phyloP scores from a whole-genome alignment of 2,113 vertebrate species.

The Cheilinus undulatus region DNA sequence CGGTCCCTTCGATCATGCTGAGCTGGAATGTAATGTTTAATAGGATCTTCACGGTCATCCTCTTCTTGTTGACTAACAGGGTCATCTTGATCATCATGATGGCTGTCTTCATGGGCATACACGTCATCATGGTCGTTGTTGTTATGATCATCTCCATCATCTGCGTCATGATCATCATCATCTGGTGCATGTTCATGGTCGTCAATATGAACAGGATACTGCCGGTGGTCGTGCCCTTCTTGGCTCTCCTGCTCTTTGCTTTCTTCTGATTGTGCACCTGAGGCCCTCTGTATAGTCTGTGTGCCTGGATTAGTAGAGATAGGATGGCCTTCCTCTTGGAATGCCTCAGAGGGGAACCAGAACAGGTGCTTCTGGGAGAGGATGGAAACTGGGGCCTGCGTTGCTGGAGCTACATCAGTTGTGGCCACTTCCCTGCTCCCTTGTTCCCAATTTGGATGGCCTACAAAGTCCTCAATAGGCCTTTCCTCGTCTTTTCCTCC shows the following conservation, averaged over 20 bases:
- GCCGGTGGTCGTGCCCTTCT: constrained; percentile 30
- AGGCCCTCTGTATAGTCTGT: constrained; percentile 75
- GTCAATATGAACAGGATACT: constrained; percentile 22
- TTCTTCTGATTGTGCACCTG: constrained; percentile 69
- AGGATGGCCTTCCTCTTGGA: constrained; percentile 78
- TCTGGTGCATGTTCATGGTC: constrained; percentile 7
- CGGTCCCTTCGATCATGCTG: constrained; percentile 18
- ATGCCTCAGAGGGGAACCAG: constrained; percentile 89
- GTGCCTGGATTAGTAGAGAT: constrained; percentile 67
- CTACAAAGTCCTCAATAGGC: constrained; percentile 43
- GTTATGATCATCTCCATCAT: constrained; percentile 15
- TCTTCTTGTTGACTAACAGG: constrained; percentile 19
- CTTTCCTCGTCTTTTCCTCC: constrained; percentile 40
- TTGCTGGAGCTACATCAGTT: constrained; percentile 64
- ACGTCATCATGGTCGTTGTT: constrained; percentile 24
- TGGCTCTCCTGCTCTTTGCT: constrained; percentile 68
- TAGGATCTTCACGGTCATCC: constrained; percentile 35
- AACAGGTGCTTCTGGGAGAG: constrained; percentile 90
- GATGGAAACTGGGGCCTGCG: constrained; percentile 85
- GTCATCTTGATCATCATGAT: constrained; percentile 27
- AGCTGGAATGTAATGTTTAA: constrained; percentile 28
- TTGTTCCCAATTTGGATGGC: constrained; percentile 37
- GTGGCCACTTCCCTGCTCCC: constrained; percentile 62
- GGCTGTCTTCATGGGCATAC: constrained; percentile 32
- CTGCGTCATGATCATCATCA: neutral